A percentile compares a stretch with the other conserved stretches of the same genome.
phyloP scores from a whole-genome alignment of 35 echinoderm and acorn worm genomes.

The Heliocidaris erythrogramma region DNA sequence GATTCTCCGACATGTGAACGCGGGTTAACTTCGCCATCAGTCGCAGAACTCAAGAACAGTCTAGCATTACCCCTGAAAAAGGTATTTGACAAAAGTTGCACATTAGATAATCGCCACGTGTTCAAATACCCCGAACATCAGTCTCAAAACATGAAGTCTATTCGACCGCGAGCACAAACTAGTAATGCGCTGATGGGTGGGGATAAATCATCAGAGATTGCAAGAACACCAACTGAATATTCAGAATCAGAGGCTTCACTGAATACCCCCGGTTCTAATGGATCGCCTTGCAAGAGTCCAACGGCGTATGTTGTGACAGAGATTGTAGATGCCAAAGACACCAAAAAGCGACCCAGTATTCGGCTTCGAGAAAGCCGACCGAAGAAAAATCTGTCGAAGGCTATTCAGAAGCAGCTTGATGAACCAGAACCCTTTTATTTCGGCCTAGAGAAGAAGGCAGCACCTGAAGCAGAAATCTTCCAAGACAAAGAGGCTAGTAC shows the following conservation, averaged over 20 bases:
- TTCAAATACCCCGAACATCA: background rate
- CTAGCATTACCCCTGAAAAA: conserved; percentile 30
- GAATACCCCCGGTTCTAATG: background rate
- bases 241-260: background rate
- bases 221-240: background rate
- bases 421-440: conserved; percentile 35
- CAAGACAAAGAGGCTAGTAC: background rate
- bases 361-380: conserved; percentile 29
- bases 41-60: background rate
- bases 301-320: conserved; percentile 34
- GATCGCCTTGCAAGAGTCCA: background rate
- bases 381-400: background rate
- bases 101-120: background rate
- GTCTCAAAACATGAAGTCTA: background rate
- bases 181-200: background rate
- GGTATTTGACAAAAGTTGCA: background rate
- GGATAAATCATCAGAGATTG: background rate
- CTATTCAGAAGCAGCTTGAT: background rate
- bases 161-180: conserved; percentile 31
- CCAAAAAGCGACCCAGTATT: conserved; percentile 24
- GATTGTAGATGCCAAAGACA: conserved; percentile 21
- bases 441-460: background rate
- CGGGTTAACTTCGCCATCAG: background rate
- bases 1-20: background rate
- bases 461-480: background rate